phyloP scores from a whole-genome alignment of 1,140 invertebrate genomes.

The Drosophila elegans region DNA sequence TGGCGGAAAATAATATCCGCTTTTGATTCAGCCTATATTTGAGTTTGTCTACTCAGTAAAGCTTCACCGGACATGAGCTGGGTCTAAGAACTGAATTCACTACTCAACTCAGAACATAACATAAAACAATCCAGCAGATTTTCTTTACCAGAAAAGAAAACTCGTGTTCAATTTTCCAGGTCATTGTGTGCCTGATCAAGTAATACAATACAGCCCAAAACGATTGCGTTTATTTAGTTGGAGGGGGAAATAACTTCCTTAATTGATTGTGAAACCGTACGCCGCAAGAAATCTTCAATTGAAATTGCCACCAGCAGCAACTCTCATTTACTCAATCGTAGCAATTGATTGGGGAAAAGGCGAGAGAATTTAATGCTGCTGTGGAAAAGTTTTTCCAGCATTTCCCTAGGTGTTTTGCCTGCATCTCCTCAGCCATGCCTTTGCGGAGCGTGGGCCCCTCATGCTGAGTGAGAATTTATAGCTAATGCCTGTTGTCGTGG shows the following conservation, averaged over 20 bases:
- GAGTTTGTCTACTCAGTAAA: slow-evolving; percentile 1
- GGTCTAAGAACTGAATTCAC: slow-evolving; percentile 7
- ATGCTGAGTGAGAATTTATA: slow-evolving; percentile 22
- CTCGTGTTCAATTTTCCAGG: slow-evolving; percentile 2
- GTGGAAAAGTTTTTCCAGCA: background rate
- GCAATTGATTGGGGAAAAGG: background rate
- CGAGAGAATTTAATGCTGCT: background rate
- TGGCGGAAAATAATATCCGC: too few species aligned
- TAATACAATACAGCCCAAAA: background rate
- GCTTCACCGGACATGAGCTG: background rate
- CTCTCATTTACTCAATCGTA: background rate
- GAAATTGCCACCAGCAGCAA: slow-evolving; percentile 21
- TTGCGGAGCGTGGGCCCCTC: background rate
- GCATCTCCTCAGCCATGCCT: slow-evolving; percentile 14
- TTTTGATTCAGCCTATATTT: background rate
- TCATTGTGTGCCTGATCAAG: background rate
- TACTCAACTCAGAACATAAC: slow-evolving; percentile 4
- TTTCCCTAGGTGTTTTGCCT: slow-evolving; percentile 9
- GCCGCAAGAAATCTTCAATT: slow-evolving; percentile 12
- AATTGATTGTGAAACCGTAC: slow-evolving; percentile 30
- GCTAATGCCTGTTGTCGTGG: slow-evolving; percentile 34
- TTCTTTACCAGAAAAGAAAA: background rate
- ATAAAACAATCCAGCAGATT: background rate
- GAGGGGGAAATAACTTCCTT: slow-evolving; percentile 6
- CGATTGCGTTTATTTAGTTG: slow-evolving; percentile 1